Evolutionary conservation across 2,113 vertebrate species (phyloP), one percentile per base, ranked within the genome.

Genomic region (Rhizomys pruinosus): DNA sequence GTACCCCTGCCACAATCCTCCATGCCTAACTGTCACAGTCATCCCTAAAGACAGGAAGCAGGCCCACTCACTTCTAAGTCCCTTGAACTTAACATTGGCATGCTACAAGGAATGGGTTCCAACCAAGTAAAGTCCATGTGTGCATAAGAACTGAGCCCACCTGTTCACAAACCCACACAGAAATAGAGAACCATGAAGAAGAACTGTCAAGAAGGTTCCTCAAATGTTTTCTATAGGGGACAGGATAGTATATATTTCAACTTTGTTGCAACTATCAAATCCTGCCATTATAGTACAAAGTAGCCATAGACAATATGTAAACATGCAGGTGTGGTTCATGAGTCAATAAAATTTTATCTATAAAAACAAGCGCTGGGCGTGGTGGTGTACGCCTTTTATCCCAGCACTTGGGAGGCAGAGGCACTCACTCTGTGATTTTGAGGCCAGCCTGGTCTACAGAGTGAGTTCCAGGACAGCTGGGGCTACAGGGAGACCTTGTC

Each of bases 251-350:
- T 76, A 37, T 55, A 72, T 61, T 61, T 63, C 25, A 1, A 32
- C 57, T 88, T 64, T 42, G 20, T 5, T 9, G 6, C 37, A 63
- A 80, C 42, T 20, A 57, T 66, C 66, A 47, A 20, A 5, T 37
- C 59, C 72, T 34, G 44, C 47, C n/a, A 1, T 22, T 2, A 3
- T 0, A 52, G 37, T 7, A 9, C n/a, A 71, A 66, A 69, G 61
- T 17, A 19, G 47, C 72, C 25, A 5, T 1, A n/a, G 55, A 29
- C 1, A 13, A 5, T 3, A 44, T 37, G 4, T 2, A 55, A 37
- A 44, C 32, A 34, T 82, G 57, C 1, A 22, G 22, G 10, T n/a
- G 6, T 7, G 61, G 52, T 29, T 55, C n/a, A 11, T 15, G 44
- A 20, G 0, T 61, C 5, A 39, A 44, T 88, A 74, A 80, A 84